Percentiles rank a stretch among this genome's conserved stretches.
Evolutionary conservation across 30 jellyfish, hydroid and myxozoan species (phyloP).

Genomic region (Aurelia sp.): DNA sequence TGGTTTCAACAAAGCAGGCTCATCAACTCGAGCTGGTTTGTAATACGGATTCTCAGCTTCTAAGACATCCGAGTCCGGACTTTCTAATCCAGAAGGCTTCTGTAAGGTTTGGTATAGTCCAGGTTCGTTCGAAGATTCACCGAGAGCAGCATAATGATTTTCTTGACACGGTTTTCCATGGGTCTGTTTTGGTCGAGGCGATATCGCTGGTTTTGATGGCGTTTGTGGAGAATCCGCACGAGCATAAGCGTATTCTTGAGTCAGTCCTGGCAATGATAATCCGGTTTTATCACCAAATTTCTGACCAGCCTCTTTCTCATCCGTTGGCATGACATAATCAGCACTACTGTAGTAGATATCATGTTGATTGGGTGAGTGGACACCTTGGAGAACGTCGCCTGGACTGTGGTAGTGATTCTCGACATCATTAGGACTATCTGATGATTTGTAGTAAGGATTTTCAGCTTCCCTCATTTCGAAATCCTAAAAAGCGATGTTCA

Average conservation of each 20-base stretch:
- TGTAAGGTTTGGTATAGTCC: not conserved
- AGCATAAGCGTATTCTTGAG: slow-evolving; percentile 34
- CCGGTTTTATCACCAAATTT: no score
- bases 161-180: not conserved
- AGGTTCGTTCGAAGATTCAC: not conserved
- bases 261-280: not conserved
- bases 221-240: slow-evolving; percentile 5
- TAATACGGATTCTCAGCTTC: not conserved
- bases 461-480: not conserved
- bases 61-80: not conserved
- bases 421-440: not conserved
- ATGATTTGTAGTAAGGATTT: slow-evolving; percentile 22
- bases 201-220: no score
- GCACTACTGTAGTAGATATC: slow-evolving; percentile 34
- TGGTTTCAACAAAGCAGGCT: not conserved
- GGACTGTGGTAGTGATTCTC: slow-evolving; percentile 17
- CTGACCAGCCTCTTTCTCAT: not conserved
- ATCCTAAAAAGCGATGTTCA: not conserved
- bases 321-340: not conserved
- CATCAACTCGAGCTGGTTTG: no score
- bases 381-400: not conserved
- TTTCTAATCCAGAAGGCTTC: no score
- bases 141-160: slow-evolving; percentile 6
- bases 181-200: not conserved
- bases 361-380: not conserved